These are phyloP conservation scores for Ptychoptera albimana DNA, from an alignment of 2,888 invertebrate genomes.

Conservation along the genomic window DNA sequence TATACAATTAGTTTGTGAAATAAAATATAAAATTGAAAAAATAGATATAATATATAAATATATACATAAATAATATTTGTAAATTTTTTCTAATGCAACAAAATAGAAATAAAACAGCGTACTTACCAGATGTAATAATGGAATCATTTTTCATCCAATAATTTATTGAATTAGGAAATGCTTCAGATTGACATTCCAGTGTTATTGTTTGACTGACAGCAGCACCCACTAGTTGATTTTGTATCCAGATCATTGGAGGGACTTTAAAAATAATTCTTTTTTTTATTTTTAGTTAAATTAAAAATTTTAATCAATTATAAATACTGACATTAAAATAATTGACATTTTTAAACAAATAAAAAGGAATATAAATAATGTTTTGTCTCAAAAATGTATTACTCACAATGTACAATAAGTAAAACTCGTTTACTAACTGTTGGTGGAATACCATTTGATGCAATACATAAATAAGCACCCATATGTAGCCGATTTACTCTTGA, in stretches of 20 bases:
- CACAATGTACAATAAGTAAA: conserved; percentile 69
- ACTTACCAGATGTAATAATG: too few relatives aligned
- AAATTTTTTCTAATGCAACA: too few relatives aligned
- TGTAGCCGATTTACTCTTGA: conserved; percentile 55
- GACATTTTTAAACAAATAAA: neutral
- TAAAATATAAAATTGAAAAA: too few relatives aligned
- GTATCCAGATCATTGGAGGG: conserved; percentile 71
- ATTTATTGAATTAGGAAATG: conserved; percentile 72
- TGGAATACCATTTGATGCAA: conserved; percentile 70
- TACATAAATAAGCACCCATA: conserved; percentile 68
- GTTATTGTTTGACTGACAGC: conserved; percentile 56
- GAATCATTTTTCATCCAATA: conserved; percentile 42
- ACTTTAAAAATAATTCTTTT: conserved; percentile 34
- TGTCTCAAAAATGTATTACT: conserved; percentile 24
- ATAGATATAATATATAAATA: too few relatives aligned
- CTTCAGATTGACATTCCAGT: conserved; percentile 69
- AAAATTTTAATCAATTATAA: neutral
- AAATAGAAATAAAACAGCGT: too few relatives aligned
- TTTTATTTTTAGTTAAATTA: too few relatives aligned
- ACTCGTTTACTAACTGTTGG: conserved; percentile 81
- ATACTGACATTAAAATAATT: neutral
- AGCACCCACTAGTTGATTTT: conserved; percentile 69
- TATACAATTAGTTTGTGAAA: too few relatives aligned
- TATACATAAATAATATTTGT: too few relatives aligned
- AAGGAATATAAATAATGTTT: neutral